Base-by-base conservation (phyloP, 2,888 invertebrate species). In the Macaria notata region DNA sequence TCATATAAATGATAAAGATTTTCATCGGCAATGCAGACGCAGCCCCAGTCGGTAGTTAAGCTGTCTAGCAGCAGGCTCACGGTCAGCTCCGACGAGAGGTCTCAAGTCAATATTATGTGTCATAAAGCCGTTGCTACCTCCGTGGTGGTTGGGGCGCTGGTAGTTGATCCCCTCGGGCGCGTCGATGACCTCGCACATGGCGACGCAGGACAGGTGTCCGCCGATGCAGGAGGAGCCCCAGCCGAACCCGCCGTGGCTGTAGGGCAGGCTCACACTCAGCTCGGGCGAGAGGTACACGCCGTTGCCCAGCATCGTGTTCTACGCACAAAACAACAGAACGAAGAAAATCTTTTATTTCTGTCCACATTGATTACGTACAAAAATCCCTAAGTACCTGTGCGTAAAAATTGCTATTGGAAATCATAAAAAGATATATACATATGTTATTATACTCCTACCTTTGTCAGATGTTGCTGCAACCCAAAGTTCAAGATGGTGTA, bases 401-500 rank as follows among this genome's bases (percentile, higher is more conserved):
- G 1, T 19, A 19, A 19, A 19, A 19, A 19, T 19, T 19, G 2
- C 19, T 19, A 19, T 19, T 19, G 19, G 19, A 19, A 19, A 19
- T 19, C 19, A 19, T 19, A 19, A 19, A 19, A 19, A 2, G 3
- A 30, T 31, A 30, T 3, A 7, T 30, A 30, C 30, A 9, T 31
- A 44, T 30, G 36, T 43, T 8, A 9, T n/a, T n/a, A 19, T 19
- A 19, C 19, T 19, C 1, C 3, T 64, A 80, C 83, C 76, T 83
- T 83, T 54, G 77, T 82, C n/a, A 95, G 90, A 81, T 95, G 95
- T 68, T 95, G 94, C 66, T 95, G 94, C 50, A 97, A 88, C 3
- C 96, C 96, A 82, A 95, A 94, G 82, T 95, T 94, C 54, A 96
- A 79, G 66, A 96, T 95, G 0, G 96, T 95, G 84, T 96, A 95